Conservation (phyloP, 2,888 invertebrate species). For the Adineta ricciae region DNA sequence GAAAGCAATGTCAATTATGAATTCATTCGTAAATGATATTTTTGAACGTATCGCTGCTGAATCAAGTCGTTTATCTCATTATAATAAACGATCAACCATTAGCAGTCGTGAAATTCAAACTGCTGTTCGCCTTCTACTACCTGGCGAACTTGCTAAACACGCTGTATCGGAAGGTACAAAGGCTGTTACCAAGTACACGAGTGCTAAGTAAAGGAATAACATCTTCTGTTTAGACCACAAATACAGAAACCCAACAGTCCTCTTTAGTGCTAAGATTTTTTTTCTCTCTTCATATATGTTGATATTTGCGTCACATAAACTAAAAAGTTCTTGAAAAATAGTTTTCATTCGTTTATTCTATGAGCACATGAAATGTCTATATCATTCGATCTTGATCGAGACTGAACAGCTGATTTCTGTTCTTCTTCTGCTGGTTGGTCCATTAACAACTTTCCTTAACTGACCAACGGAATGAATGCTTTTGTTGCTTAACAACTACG, state of each 20-base stretch:
- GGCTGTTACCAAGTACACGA: slow-evolving; percentile 37
- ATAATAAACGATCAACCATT: slow-evolving; percentile 38
- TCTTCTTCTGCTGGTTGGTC: not conserved
- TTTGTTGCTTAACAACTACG: not conserved
- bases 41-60: slow-evolving; percentile 44
- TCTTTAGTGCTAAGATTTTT: slow-evolving; percentile 37
- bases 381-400: no score
- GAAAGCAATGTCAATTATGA: slow-evolving; percentile 37
- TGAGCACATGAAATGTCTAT: no score
- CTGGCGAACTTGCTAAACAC: slow-evolving; percentile 37
- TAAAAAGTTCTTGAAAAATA: not conserved
- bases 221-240: not conserved
- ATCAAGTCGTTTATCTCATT: slow-evolving; percentile 40
- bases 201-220: slow-evolving; percentile 34
- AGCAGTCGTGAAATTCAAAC: slow-evolving; percentile 36
- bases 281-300: not conserved
- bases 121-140: slow-evolving; percentile 36
- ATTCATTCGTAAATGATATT: slow-evolving; percentile 43
- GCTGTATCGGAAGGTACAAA: slow-evolving; percentile 37
- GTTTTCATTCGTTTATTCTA: not conserved
- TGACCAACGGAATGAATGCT: not conserved
- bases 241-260: slow-evolving; percentile 35
- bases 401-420: not conserved
- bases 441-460: not conserved
- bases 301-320: not conserved